phyloP scores from a whole-genome alignment of 2,797 vertebrate species.

The Intellagama lesueurii region DNA sequence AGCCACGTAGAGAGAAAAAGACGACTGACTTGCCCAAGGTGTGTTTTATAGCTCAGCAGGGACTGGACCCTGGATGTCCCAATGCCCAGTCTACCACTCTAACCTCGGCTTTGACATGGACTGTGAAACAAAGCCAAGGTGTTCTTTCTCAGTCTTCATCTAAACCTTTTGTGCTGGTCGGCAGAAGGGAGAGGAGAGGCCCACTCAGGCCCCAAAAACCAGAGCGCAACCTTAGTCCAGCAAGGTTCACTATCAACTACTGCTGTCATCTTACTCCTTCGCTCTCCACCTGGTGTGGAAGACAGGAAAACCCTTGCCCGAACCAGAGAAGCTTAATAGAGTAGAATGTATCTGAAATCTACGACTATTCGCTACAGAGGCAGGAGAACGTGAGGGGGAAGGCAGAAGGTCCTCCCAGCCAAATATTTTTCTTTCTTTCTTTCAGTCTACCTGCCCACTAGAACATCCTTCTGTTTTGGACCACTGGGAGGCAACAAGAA shows the following conservation, averaged over 20 bases:
- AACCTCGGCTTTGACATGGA: no score
- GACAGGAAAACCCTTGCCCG: not conserved
- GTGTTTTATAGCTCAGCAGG: no score
- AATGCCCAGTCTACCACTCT: no score
- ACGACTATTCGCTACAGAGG: not conserved
- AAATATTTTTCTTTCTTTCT: no score
- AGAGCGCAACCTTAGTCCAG: not conserved
- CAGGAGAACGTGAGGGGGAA: not conserved
- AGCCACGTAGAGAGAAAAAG: no score
- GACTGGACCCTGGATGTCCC: no score
- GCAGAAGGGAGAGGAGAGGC: not conserved
- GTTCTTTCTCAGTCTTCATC: no score
- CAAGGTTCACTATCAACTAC: not conserved
- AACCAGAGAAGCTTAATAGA: not conserved
- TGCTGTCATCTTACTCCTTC: not conserved
- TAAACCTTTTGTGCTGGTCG: no score
- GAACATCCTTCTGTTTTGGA: not conserved
- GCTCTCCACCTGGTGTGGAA: not conserved
- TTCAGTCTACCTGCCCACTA: not conserved
- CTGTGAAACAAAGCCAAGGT: no score
- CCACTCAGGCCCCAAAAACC: not conserved
- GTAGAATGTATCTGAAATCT: not conserved
- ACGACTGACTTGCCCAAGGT: no score
- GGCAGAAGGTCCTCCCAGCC: not conserved
- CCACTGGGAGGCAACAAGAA: not conserved